Percentiles rank a stretch among this genome's conserved stretches.
Evolutionary conservation across 2,797 vertebrate genomes (phyloP).

Genomic region (Petrocephalus schoutedeni): DNA sequence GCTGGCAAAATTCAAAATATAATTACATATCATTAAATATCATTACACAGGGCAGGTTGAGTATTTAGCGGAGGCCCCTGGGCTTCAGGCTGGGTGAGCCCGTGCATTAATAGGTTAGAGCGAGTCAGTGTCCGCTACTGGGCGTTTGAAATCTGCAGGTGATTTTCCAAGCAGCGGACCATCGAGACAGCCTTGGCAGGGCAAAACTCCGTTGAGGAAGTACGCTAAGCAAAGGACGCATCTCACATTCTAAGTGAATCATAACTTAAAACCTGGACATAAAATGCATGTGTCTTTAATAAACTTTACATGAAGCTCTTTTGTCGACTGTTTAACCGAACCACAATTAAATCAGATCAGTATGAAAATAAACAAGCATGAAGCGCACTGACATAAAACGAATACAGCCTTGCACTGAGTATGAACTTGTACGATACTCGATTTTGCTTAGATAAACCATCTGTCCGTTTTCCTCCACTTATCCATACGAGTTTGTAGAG

Average conservation of each 20-base stretch:
- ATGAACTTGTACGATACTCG: not conserved
- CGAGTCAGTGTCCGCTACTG: not conserved
- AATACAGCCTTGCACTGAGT: not conserved
- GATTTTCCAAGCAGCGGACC: not conserved
- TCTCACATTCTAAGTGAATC: not conserved
- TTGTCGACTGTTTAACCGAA: not conserved
- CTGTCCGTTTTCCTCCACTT: not conserved
- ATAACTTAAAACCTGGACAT: not conserved
- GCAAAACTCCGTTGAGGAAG: not conserved
- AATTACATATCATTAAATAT: no score
- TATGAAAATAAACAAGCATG: not conserved
- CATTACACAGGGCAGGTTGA: not conserved
- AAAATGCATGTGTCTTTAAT: not conserved
- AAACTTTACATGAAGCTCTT: not conserved
- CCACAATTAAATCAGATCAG: not conserved
- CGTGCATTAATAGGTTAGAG: not conserved
- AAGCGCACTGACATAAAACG: not conserved
- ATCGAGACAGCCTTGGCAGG: not conserved
- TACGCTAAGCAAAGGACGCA: not conserved
- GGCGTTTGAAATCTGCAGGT: not conserved
- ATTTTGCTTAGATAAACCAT: not conserved
- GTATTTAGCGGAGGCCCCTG: not conserved
- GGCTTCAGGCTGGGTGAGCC: not conserved
- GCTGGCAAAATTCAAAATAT: no score
- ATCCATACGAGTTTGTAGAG: not conserved